These are phyloP conservation scores for Aricia agestis DNA, from an alignment of 1,140 invertebrate species.

Conservation along the genomic window DNA sequence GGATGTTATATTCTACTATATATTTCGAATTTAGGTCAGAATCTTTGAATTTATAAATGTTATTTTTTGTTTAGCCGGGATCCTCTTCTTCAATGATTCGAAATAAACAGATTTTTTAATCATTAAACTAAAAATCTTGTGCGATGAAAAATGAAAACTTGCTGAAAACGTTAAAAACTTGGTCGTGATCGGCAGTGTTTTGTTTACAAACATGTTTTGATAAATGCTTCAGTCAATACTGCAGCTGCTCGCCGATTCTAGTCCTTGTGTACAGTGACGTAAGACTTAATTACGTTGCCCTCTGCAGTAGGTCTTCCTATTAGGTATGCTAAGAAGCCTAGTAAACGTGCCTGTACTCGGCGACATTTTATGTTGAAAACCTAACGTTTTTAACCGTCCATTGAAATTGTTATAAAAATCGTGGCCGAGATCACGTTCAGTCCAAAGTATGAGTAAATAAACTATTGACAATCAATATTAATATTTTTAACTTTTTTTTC, in stretches of 20 bases:
- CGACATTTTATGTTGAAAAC: background rate
- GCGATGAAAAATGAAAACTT: background rate
- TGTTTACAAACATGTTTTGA: constrained; percentile 1
- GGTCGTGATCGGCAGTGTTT: background rate
- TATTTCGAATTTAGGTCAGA: too few species aligned
- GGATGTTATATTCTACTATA: too few species aligned
- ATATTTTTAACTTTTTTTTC: background rate
- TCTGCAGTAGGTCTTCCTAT: background rate
- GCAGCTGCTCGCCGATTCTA: background rate
- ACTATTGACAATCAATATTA: background rate
- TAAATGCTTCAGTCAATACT: background rate
- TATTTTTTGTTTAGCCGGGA: too few species aligned
- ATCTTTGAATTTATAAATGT: too few species aligned
- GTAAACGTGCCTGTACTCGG: background rate
- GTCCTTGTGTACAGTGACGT: background rate
- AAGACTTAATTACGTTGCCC: background rate
- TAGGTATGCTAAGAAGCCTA: constrained; percentile 1
- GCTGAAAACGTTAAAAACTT: background rate
- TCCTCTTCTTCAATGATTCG: too few species aligned
- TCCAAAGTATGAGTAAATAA: background rate
- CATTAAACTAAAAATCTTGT: background rate
- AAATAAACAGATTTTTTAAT: too few species aligned
- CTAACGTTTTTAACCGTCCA: background rate
- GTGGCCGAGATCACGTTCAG: background rate
- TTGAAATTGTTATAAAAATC: background rate